Evolutionary conservation across 2,888 invertebrate genomes (phyloP), one percentile per base, ranked within the genome.

Genomic region (Eilema griseolum): DNA sequence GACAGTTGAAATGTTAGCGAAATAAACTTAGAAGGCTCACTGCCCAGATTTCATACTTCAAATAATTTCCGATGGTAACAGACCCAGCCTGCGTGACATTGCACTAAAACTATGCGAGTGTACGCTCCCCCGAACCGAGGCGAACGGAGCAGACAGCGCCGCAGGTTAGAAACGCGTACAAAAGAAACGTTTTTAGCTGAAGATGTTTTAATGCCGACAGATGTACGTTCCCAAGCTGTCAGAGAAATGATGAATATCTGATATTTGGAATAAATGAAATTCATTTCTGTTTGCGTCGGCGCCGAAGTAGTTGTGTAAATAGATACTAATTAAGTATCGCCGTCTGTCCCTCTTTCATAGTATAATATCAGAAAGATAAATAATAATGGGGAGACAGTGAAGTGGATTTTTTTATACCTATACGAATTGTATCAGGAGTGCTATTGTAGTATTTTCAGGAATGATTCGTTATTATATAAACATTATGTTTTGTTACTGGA

Each of bases 161-260:
- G 72, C 81, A 72, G 81, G 81, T 74, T 79, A 79, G 62, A 33
- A 66, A 77, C 71, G 57, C 68, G 67, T 71, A 83, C 81, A 78
- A 82, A 83, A 80, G 83, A 82, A 82, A 80, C 74, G 82, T 78
- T 81, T 77, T 81, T 80, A 83, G 75, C 71, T 61, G 63, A 74
- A 80, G 74, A 78, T 78, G 76, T 81, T 79, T 81, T 74, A 81
- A 83, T 83, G 78, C 75, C 41, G 31, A 52, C 82, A 82, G 80
- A 72, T 83, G 82, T 62, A 60, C 65, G 59, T 72, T 83, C 83
- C 46, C 82, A 73, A 61, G 52, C 72, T 65, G 68, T 67, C 68
- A 65, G 57, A 26, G 57, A 65, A 52, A 64, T 73, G 71, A 79
- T 83, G 70, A 75, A 78, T 83, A 78, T 72, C 73, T 73, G 46